These are phyloP conservation scores for Orthosia cruda DNA, from an alignment of 2,888 invertebrate genomes.

Conservation along the genomic window DNA sequence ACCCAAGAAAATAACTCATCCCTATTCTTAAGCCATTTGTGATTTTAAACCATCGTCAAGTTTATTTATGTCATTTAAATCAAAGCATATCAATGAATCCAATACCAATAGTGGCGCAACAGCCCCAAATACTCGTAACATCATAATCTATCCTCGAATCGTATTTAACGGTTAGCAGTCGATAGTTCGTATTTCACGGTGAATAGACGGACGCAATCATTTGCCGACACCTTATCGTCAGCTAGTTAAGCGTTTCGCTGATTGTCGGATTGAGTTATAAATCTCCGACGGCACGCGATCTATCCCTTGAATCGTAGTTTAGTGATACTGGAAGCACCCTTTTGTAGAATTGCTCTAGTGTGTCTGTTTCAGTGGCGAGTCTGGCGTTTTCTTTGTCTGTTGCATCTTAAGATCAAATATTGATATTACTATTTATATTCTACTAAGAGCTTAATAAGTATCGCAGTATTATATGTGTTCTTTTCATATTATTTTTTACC, in stretches of 20 bases:
- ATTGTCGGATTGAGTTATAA: constrained; percentile 91
- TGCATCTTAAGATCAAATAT: no score
- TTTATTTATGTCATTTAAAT: no score
- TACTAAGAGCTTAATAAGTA: no score
- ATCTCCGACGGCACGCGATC: constrained; percentile 89
- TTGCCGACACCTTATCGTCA: constrained; percentile 89
- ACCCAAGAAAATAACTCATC: no score
- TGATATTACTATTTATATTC: no score
- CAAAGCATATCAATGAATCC: constrained; percentile 33
- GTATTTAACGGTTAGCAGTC: constrained; percentile 66
- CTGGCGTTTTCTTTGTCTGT: no score
- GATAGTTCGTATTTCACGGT: constrained; percentile 71
- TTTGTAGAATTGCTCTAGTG: constrained; percentile 37
- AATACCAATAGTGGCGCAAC: constrained; percentile 44
- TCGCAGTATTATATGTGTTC: no score
- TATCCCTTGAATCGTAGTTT: constrained; percentile 76
- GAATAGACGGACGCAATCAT: constrained; percentile 84
- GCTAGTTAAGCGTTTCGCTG: constrained; percentile 90
- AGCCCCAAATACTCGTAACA: constrained; percentile 52
- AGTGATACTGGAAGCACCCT: constrained; percentile 72
- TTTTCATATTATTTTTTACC: no score
- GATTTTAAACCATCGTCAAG: not conserved
- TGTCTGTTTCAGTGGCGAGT: not conserved
- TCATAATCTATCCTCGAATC: constrained; percentile 62
- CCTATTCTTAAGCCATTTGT: no score